Evolutionary conservation across 2,888 invertebrate species (phyloP).

Genomic region (Meiosimyza platycephala): DNA sequence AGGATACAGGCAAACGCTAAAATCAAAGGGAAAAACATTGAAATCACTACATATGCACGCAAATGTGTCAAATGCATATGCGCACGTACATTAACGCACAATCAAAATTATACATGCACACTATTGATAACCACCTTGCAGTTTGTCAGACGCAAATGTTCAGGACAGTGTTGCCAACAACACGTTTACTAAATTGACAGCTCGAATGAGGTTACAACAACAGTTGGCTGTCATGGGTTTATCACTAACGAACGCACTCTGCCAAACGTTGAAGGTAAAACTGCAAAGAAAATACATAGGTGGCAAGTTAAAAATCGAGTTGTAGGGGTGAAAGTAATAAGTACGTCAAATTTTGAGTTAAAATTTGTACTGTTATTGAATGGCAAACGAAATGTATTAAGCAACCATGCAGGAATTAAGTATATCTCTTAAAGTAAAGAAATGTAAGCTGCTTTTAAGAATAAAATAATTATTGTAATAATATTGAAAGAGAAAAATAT

Average conservation of each 20-base stretch:
- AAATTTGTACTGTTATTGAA: too few relatives aligned
- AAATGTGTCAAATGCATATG: slow-evolving; percentile 20
- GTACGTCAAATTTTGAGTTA: too few relatives aligned
- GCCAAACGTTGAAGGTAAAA: background rate
- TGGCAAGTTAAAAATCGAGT: too few relatives aligned
- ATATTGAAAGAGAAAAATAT: too few relatives aligned
- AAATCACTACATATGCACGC: slow-evolving; percentile 20
- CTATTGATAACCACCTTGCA: slow-evolving; percentile 5
- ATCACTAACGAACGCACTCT: background rate
- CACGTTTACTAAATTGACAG: background rate
- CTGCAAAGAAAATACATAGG: background rate
- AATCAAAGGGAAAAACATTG: background rate
- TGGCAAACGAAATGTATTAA: too few relatives aligned
- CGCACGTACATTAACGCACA: background rate
- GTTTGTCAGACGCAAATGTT: slow-evolving; percentile 22
- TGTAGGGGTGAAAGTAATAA: background rate
- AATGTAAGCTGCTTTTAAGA: too few relatives aligned
- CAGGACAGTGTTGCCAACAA: background rate
- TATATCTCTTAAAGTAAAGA: too few relatives aligned
- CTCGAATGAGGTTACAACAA: slow-evolving; percentile 25
- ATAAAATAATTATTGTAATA: too few relatives aligned
- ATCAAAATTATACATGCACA: background rate
- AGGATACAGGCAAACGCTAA: background rate
- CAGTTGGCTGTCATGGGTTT: slow-evolving; percentile 5
- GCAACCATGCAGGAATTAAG: too few relatives aligned